phyloP scores from a whole-genome alignment of 2,113 vertebrate species.

The Anarhynchus alexandrinus region DNA sequence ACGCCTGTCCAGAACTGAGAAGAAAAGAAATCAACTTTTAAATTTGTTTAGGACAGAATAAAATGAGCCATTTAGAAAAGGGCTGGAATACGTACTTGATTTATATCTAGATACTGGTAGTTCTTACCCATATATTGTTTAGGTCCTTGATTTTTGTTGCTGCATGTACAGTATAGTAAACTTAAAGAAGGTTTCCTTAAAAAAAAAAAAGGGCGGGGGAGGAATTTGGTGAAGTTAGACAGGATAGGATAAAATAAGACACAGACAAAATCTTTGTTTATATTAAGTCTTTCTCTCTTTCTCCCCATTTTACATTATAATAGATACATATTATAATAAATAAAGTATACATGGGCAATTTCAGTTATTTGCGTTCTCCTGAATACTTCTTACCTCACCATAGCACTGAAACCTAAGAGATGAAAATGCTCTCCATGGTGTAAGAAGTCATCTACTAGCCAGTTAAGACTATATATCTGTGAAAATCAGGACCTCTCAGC shows the following conservation, averaged over 20 bases:
- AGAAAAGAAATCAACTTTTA: not conserved
- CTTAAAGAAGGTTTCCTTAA: not conserved
- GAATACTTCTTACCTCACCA: not conserved
- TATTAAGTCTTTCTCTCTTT: not conserved
- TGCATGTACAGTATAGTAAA: not conserved
- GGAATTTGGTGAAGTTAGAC: not conserved
- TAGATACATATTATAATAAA: not conserved
- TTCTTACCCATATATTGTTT: not conserved
- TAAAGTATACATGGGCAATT: not conserved
- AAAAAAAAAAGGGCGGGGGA: accelerated
- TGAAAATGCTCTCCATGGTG: not conserved
- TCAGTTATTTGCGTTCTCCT: not conserved
- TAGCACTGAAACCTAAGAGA: not conserved
- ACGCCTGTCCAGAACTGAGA: not conserved
- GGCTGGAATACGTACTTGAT: not conserved
- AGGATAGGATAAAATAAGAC: not conserved
- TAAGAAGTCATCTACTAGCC: not conserved
- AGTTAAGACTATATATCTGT: not conserved
- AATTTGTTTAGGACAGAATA: not conserved
- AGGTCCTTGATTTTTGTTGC: not conserved
- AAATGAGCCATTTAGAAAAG: not conserved
- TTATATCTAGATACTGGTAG: not conserved
- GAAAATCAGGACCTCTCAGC: not conserved
- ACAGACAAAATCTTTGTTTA: not conserved
- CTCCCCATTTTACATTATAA: not conserved